Evolutionary conservation across 1,140 invertebrate species (phyloP).

Genomic region (Lethrus apterus): DNA sequence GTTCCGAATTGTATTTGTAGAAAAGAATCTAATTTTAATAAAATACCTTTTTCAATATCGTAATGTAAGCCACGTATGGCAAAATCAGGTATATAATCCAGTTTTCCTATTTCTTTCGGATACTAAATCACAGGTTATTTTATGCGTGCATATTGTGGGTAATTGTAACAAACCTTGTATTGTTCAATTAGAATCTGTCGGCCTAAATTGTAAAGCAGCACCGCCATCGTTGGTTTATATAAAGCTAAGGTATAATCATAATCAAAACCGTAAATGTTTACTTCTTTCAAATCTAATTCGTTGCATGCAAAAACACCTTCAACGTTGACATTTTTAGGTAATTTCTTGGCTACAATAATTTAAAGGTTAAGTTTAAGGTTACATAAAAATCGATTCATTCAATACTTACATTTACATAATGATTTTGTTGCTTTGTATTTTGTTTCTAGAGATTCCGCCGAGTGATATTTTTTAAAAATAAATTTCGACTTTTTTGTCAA

Average conservation of each 20-base stretch:
- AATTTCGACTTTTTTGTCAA: constrained; percentile 1
- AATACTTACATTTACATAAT: constrained; percentile 45
- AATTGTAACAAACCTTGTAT: constrained; percentile 63
- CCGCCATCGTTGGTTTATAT: constrained; percentile 85
- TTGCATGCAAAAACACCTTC: constrained; percentile 94
- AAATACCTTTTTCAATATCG: constrained; percentile 91
- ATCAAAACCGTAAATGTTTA: constrained; percentile 96
- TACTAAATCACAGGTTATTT: constrained; percentile 84
- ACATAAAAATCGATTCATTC: constrained; percentile 6
- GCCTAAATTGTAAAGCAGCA: constrained; percentile 87
- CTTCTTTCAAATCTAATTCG: constrained; percentile 83
- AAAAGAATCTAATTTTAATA: constrained; percentile 94
- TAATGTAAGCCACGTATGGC: constrained; percentile 92
- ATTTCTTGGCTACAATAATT: constrained; percentile 66
- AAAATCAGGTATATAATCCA: constrained; percentile 84
- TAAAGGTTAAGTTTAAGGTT: constrained; percentile 8
- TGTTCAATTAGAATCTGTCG: constrained; percentile 79
- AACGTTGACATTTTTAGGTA: constrained; percentile 77
- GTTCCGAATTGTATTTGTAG: constrained; percentile 92
- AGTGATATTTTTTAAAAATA: constrained; percentile 6
- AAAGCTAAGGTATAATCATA: constrained; percentile 98
- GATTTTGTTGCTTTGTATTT: constrained; percentile 42
- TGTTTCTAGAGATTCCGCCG: constrained; percentile 29
- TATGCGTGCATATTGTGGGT: too few species aligned
- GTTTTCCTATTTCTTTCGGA: constrained; percentile 71